A percentile compares a stretch with the other conserved stretches of the same genome.
Conservation (phyloP, 2,113 vertebrate genomes). For the Pelusios castaneus region DNA sequence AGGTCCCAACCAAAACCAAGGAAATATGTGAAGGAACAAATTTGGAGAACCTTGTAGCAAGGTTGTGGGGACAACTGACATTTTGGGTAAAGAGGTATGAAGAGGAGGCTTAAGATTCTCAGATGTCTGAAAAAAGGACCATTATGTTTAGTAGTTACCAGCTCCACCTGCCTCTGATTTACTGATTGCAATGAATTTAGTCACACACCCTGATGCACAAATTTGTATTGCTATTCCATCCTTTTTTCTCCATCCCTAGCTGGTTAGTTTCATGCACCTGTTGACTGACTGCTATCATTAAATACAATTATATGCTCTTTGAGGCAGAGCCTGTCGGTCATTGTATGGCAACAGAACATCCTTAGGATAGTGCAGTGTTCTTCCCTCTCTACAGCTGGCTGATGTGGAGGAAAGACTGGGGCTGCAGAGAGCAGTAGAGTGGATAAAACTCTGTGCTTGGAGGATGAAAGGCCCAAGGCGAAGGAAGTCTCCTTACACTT, state of each 20-base stretch:
- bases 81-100: not conserved
- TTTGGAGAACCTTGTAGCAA: not conserved
- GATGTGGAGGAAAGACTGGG: not conserved
- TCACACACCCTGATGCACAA: no score
- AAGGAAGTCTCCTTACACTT: not conserved
- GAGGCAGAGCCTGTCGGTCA: not conserved
- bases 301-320: not conserved
- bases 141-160: not conserved
- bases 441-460: no score
- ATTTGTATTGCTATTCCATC: no score
- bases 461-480: not conserved
- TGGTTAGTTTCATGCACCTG: not conserved
- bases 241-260: not conserved
- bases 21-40: not conserved
- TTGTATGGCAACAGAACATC: not conserved
- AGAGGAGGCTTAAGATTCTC: not conserved
- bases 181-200: not conserved
- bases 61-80: not conserved
- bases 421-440: not conserved
- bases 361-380: not conserved
- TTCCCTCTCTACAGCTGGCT: not conserved
- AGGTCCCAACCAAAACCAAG: not conserved
- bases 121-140: not conserved
- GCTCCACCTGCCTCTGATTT: not conserved
- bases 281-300: not conserved